phyloP scores from a whole-genome alignment of 2,113 vertebrate genomes.

The Mastomys natalensis region DNA sequence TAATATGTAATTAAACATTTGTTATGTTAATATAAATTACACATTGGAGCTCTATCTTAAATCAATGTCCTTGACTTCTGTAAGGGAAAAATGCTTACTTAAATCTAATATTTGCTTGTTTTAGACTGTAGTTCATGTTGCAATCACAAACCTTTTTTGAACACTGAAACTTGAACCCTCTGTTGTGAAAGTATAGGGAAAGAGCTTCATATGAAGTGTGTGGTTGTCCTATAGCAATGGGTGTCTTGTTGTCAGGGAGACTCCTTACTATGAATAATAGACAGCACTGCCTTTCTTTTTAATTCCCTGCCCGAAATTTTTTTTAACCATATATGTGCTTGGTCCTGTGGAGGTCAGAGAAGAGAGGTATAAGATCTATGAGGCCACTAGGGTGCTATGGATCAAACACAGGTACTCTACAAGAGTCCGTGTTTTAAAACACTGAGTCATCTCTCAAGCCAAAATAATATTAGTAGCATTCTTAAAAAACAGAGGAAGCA shows the following conservation, averaged over 20 bases:
- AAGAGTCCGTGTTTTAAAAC: background rate
- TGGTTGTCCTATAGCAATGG: too few relatives aligned
- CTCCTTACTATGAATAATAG: background rate
- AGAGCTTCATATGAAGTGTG: too few relatives aligned
- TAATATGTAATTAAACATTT: background rate
- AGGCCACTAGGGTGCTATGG: too few relatives aligned
- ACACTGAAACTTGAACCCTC: background rate
- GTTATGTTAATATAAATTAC: background rate
- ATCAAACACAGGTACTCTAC: background rate
- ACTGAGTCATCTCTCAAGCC: background rate
- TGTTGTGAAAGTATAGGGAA: background rate
- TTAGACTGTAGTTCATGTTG: background rate
- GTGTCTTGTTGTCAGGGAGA: background rate
- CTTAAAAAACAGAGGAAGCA: too few relatives aligned
- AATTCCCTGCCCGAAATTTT: too few relatives aligned
- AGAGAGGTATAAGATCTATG: background rate
- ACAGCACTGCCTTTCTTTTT: background rate
- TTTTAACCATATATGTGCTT: background rate
- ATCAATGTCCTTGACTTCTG: background rate
- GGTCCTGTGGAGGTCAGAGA: background rate
- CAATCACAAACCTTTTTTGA: background rate
- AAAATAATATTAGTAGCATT: background rate
- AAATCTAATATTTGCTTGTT: background rate
- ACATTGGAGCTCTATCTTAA: background rate
- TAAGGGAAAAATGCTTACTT: conserved; percentile 40